These are phyloP conservation scores for Hylomyscus alleni DNA, from an alignment of 2,797 vertebrate species.

Conservation along the genomic window DNA sequence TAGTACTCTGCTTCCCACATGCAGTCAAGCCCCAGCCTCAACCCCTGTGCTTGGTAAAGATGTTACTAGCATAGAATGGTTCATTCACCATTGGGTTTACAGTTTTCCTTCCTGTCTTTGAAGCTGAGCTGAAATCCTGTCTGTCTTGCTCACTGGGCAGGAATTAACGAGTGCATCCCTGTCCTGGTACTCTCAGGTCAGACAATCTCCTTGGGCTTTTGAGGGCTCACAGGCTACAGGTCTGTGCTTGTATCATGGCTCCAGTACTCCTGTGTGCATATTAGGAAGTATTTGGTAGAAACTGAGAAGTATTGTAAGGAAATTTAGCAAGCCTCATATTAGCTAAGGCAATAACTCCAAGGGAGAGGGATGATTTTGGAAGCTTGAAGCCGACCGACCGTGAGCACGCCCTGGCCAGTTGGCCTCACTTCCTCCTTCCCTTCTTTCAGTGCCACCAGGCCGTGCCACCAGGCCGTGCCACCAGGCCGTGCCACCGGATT, in stretches of 20 bases:
- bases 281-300: conserved; percentile 19
- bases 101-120: conserved; percentile 16
- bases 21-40: conserved; percentile 10
- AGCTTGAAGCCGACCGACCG: neutral
- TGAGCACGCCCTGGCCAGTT: neutral
- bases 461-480: neutral
- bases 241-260: neutral
- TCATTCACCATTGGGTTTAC: neutral
- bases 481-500: neutral
- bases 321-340: neutral
- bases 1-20: conserved; percentile 49
- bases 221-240: conserved; percentile 7
- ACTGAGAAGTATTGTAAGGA: neutral
- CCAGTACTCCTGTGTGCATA: neutral
- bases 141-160: neutral
- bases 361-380: conserved; percentile 17
- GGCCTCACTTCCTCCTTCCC: neutral
- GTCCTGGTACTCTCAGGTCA: neutral
- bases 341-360: neutral
- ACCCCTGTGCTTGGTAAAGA: neutral
- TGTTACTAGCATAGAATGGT: neutral
- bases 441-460: neutral
- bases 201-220: neutral
- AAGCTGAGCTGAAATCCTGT: conserved; percentile 40
- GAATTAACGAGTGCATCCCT: neutral